A percentile compares a stretch with the other conserved stretches of the same genome.
phyloP scores from a whole-genome alignment of 1,140 invertebrate genomes.

The Riptortus pedestris region DNA sequence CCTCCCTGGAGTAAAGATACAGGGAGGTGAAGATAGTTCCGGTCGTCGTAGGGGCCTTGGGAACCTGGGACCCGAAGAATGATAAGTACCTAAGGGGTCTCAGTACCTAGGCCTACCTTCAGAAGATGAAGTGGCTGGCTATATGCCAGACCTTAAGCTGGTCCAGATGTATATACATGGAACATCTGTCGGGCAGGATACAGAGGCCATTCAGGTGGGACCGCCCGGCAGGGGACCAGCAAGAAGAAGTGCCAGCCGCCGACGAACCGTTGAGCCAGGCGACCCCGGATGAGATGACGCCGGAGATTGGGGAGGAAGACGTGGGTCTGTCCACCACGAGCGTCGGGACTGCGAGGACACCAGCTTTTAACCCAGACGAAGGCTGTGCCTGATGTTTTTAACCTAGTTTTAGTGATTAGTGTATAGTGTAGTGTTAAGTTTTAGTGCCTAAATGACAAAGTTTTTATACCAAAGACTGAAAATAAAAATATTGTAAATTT shows the following conservation, averaged over 20 bases:
- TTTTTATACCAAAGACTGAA: no score
- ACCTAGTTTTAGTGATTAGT: no score
- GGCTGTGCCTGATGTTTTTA: no score
- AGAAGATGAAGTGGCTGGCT: conserved; percentile 31
- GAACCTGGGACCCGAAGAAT: conserved; percentile 1
- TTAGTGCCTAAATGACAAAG: no score
- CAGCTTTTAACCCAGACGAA: no score
- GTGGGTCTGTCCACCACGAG: no score
- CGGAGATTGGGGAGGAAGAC: no score
- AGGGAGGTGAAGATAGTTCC: not conserved
- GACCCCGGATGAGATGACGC: no score
- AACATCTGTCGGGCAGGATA: conserved; percentile 12
- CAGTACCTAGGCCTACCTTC: not conserved
- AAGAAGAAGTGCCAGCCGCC: not conserved
- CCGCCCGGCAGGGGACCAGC: not conserved
- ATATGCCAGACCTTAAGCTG: conserved; percentile 31
- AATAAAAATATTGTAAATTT: no score
- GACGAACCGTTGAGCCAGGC: no score
- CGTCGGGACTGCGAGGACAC: no score
- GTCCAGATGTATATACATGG: conserved; percentile 32
- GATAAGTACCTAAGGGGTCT: not conserved
- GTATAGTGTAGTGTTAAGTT: no score
- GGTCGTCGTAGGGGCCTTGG: conserved; percentile 8
- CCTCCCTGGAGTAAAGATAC: not conserved
- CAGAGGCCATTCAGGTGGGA: not conserved